Evolutionary conservation across 2,113 vertebrate species (phyloP).

Genomic region (Tretioscincus oriximinensis): DNA sequence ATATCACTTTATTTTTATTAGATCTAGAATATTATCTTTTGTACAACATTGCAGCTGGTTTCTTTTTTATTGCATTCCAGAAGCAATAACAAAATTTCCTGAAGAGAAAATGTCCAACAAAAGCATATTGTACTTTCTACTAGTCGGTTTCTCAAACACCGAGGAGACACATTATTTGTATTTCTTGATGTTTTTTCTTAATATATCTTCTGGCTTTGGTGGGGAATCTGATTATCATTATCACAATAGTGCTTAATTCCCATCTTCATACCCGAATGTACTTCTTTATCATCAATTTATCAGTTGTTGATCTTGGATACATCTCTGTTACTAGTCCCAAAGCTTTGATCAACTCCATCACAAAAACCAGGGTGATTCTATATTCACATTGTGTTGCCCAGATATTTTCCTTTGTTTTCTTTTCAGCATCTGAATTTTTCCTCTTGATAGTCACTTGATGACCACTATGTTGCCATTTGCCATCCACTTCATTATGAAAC

Average conservation of each 20-base stretch:
- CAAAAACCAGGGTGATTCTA: background rate
- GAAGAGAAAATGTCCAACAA: background rate
- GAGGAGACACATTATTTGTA: background rate
- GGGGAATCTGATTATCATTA: background rate
- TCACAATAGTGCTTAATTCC: background rate
- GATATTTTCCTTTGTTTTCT: background rate
- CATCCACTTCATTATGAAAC: background rate
- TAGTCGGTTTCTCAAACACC: background rate
- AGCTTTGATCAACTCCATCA: background rate
- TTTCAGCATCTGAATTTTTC: background rate
- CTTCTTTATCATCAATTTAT: background rate
- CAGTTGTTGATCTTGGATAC: background rate
- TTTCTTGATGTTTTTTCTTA: background rate
- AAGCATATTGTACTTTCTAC: background rate
- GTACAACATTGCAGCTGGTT: no score
- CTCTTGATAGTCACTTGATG: background rate
- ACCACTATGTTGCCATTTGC: background rate
- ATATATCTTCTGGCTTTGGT: background rate
- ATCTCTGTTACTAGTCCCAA: background rate
- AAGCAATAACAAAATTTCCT: background rate
- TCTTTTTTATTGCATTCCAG: background rate
- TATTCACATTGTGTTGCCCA: background rate
- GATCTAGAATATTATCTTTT: background rate
- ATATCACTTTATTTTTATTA: background rate
- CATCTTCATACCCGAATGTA: background rate